Percentiles rank a stretch among this genome's conserved stretches.
Conservation (phyloP, 2,797 vertebrate genomes). For the Cygnus olor region DNA sequence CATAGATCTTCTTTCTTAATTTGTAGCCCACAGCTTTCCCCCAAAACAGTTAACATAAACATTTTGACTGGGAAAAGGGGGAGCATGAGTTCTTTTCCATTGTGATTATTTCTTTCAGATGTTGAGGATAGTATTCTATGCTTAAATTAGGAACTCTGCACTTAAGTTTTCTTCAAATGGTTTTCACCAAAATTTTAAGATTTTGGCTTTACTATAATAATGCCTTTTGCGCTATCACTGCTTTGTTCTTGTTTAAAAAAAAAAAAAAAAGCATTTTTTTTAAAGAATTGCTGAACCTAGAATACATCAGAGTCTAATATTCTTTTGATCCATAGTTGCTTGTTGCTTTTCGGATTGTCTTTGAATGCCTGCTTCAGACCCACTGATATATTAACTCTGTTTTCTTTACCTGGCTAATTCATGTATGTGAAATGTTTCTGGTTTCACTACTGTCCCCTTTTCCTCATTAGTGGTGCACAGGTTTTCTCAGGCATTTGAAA, state of each 20-base stretch:
- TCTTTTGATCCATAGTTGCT: background rate
- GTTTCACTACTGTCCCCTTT: background rate
- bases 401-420: background rate
- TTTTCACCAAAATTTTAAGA: background rate
- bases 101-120: background rate
- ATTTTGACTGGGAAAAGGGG: background rate
- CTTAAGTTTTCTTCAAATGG: background rate
- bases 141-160: background rate
- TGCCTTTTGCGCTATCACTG: background rate
- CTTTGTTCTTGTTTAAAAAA: background rate
- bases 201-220: background rate
- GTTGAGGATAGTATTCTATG: background rate
- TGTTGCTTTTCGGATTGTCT: background rate
- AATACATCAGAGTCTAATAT: background rate
- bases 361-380: background rate
- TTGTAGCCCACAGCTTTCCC: background rate
- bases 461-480: background rate
- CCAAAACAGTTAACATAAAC: background rate
- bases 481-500: constrained; percentile 22
- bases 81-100: background rate
- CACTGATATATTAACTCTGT: background rate
- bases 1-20: background rate
- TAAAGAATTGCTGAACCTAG: background rate
- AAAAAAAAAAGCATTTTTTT: background rate
- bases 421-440: background rate